These are phyloP conservation scores for Coelogynopora nodosa DNA, from an alignment of 2,888 invertebrate species.

Conservation along the genomic window DNA sequence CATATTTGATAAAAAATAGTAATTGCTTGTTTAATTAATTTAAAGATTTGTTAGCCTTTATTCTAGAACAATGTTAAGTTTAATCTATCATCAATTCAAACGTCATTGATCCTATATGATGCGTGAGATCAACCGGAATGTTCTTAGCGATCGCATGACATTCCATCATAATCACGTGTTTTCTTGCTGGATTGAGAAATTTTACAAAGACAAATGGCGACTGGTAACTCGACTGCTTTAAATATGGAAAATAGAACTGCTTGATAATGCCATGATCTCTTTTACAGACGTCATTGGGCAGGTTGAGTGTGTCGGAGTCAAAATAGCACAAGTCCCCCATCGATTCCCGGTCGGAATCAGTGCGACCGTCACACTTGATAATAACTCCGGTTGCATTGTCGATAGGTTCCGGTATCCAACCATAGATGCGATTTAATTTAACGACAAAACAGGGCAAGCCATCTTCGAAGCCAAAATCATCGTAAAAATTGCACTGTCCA, in stretches of 20 bases:
- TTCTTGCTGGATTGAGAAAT: slow-evolving; percentile 59
- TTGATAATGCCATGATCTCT: slow-evolving; percentile 61
- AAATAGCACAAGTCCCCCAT: slow-evolving; percentile 42
- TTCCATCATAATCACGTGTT: slow-evolving; percentile 62
- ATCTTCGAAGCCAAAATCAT: slow-evolving; percentile 41
- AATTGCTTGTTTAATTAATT: too few species aligned
- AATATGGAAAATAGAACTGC: slow-evolving; percentile 66
- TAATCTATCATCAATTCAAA: neutral
- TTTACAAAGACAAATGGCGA: slow-evolving; percentile 63
- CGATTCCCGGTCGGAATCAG: slow-evolving; percentile 18
- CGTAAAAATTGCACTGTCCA: slow-evolving; percentile 26
- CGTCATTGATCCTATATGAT: neutral
- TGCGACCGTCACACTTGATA: slow-evolving; percentile 45
- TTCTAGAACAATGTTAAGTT: too few species aligned
- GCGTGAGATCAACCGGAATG: slow-evolving; percentile 36
- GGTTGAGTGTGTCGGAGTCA: slow-evolving; percentile 66
- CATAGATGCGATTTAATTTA: slow-evolving; percentile 42
- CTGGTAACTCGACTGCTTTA: slow-evolving; percentile 62
- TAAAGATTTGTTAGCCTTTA: too few species aligned
- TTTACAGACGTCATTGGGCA: slow-evolving; percentile 63
- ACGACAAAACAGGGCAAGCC: slow-evolving; percentile 41
- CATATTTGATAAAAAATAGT: too few species aligned
- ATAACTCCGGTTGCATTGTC: slow-evolving; percentile 7
- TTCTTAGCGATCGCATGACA: slow-evolving; percentile 64
- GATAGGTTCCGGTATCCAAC: slow-evolving; percentile 44